Evolutionary conservation across 2,888 invertebrate species (phyloP).

Genomic region (Petrolisthes cinctipes): DNA sequence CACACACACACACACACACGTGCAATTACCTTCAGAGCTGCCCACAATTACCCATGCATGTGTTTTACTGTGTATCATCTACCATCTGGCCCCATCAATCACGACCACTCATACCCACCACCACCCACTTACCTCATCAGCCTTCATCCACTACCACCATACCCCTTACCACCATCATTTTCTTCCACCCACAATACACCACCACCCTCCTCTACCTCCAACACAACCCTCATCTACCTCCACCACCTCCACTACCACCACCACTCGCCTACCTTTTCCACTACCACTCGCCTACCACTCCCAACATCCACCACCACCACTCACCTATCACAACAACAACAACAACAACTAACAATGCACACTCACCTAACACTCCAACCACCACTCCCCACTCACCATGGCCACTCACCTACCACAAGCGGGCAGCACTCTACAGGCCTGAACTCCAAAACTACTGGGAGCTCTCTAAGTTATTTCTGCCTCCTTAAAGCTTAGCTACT

Average conservation of each 20-base stretch:
- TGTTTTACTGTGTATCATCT: background rate
- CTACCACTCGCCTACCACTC: no score
- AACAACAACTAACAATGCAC: background rate
- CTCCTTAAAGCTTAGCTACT: conserved; percentile 18
- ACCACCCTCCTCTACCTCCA: background rate
- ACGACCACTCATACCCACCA: background rate
- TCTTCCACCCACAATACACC: background rate
- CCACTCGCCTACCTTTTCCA: background rate
- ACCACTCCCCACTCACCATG: background rate
- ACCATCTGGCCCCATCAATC: background rate
- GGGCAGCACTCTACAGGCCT: background rate
- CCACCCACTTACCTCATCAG: background rate
- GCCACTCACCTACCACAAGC: background rate
- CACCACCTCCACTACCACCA: background rate
- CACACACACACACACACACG: conserved; percentile 8
- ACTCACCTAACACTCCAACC: background rate
- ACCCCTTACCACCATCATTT: background rate
- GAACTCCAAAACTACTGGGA: conserved; percentile 3
- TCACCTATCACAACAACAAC: background rate
- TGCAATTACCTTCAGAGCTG: background rate
- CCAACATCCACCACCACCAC: background rate
- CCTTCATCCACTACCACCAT: background rate
- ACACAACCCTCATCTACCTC: no score
- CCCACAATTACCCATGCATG: background rate
- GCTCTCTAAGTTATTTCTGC: conserved; percentile 10